phyloP scores from a whole-genome alignment of 2,113 vertebrate species.

The Paratilapia polleni region DNA sequence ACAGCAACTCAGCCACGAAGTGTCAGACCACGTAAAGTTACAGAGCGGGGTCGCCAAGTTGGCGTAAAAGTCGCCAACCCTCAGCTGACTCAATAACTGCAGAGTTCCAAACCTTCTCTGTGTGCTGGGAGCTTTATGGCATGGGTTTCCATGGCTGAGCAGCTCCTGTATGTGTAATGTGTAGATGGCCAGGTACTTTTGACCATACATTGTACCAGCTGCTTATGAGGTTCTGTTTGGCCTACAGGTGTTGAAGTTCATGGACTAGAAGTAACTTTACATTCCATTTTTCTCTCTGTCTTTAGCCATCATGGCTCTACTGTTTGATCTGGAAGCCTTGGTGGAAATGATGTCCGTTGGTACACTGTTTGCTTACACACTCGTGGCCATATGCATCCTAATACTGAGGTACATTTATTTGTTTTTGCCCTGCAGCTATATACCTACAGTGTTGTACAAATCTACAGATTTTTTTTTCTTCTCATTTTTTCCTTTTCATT shows the following conservation, averaged over 20 bases:
- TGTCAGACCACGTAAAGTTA: too few relatives aligned
- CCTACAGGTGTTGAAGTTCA: background rate
- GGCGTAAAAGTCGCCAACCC: background rate
- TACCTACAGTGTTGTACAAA: background rate
- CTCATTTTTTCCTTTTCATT: too few relatives aligned
- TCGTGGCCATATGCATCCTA: slow-evolving; percentile 88
- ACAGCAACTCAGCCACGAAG: too few relatives aligned
- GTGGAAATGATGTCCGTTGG: slow-evolving; percentile 89
- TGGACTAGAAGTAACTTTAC: background rate
- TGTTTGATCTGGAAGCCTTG: slow-evolving; percentile 87
- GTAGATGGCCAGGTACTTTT: background rate
- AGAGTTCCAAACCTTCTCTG: background rate
- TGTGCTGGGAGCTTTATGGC: background rate
- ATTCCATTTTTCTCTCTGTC: slow-evolving; percentile 21
- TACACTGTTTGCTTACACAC: slow-evolving; percentile 87
- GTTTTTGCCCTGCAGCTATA: background rate
- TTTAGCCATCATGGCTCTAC: slow-evolving; percentile 86
- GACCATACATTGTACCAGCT: background rate
- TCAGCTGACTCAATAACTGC: background rate
- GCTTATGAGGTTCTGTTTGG: background rate
- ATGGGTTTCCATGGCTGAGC: background rate
- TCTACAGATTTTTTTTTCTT: background rate
- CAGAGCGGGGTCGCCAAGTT: too few relatives aligned
- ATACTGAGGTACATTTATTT: slow-evolving; percentile 83
- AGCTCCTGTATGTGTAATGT: background rate